These are phyloP conservation scores for Ophiothrix spiculata DNA, from an alignment of 35 echinoderm and acorn worm species.

Conservation along the genomic window DNA sequence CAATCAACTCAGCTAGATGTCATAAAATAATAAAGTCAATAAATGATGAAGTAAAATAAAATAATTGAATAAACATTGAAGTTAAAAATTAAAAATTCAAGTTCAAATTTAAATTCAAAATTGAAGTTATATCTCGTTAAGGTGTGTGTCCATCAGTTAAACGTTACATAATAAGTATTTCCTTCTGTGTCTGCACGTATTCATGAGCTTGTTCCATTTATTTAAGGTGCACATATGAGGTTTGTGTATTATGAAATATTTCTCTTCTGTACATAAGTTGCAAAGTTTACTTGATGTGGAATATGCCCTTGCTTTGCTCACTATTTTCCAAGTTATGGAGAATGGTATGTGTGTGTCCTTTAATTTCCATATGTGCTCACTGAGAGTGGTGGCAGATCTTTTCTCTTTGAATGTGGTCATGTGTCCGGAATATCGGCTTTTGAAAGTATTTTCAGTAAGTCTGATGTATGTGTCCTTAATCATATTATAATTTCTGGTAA, in stretches of 20 bases:
- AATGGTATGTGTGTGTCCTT: neutral
- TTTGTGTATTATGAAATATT: neutral
- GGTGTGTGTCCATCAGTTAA: no score
- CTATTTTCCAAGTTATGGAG: neutral
- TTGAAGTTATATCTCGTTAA: no score
- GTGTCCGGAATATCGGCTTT: no score
- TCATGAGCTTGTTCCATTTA: neutral
- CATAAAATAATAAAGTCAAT: no score
- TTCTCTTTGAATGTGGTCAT: neutral
- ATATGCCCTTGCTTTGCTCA: neutral
- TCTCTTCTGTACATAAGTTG: neutral
- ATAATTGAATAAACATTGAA: no score
- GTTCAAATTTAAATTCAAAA: no score
- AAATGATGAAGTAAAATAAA: no score
- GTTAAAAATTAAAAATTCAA: no score
- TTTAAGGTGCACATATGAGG: neutral
- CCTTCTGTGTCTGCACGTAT: neutral
- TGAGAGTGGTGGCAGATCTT: neutral
- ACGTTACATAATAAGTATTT: conserved; percentile 4
- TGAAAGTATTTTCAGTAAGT: neutral
- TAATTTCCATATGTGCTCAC: neutral
- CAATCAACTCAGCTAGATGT: no score
- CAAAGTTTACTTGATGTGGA: neutral
- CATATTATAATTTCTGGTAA: no score
- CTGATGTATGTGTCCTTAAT: neutral